These are phyloP conservation scores for Coecobrya sp. DNA, from an alignment of 2,888 invertebrate species.

Conservation along the genomic window DNA sequence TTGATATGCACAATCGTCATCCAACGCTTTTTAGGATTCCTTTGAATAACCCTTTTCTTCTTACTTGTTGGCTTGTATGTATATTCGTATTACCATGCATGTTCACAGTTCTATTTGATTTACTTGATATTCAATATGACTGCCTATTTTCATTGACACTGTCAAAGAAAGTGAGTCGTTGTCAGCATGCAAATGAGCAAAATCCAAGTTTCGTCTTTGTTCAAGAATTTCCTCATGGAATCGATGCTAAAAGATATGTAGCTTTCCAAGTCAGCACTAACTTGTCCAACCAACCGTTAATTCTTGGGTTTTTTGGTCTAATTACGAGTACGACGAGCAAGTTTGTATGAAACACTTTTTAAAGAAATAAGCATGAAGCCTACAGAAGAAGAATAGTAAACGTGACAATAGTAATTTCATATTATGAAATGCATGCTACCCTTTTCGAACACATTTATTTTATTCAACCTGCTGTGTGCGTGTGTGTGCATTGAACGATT, in stretches of 20 bases:
- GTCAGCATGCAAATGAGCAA: not conserved
- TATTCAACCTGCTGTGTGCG: too few species aligned
- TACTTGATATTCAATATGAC: slow-evolving; percentile 7
- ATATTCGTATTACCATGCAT: not conserved
- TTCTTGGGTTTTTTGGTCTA: not conserved
- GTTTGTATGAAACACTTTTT: not conserved
- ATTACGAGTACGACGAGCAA: not conserved
- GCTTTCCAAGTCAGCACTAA: not conserved
- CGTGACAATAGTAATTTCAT: not conserved
- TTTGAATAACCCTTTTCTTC: not conserved
- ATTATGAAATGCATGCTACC: not conserved
- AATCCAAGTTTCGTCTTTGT: too few species aligned
- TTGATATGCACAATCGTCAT: not conserved
- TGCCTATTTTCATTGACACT: slow-evolving; percentile 32
- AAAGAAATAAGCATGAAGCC: not conserved
- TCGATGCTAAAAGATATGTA: too few species aligned
- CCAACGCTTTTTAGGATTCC: not conserved
- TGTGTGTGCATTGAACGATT: not conserved
- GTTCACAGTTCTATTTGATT: not conserved
- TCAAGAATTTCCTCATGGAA: not conserved
- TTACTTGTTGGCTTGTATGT: not conserved
- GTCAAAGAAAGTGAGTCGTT: not conserved
- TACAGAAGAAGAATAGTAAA: not conserved
- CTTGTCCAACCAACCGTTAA: not conserved
- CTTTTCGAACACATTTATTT: not conserved